Percentiles rank a stretch among this genome's conserved stretches.
Evolutionary conservation across 1,140 invertebrate genomes (phyloP).

Genomic region (Zaprionus taronus): DNA sequence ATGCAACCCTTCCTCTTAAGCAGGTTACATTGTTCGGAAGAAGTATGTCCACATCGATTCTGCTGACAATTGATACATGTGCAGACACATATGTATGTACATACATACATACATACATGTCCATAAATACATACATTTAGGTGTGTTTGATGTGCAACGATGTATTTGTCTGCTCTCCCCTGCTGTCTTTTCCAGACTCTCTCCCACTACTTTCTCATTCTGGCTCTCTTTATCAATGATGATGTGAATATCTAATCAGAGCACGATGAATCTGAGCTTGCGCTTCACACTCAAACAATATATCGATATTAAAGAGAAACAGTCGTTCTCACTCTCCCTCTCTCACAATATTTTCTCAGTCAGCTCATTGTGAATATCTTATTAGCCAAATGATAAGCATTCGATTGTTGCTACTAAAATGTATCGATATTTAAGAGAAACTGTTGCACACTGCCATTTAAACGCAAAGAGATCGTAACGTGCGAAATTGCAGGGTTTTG

Average conservation of each 20-base stretch:
- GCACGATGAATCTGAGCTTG: neutral
- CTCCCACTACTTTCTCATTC: neutral
- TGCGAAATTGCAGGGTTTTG: neutral
- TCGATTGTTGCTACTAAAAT: neutral
- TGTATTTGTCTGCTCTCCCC: neutral
- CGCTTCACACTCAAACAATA: neutral
- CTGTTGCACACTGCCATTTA: neutral
- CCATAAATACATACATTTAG: neutral
- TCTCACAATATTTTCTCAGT: no score
- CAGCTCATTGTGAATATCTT: neutral
- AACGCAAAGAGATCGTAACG: neutral
- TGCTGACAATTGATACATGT: neutral
- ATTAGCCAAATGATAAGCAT: neutral
- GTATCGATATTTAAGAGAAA: neutral
- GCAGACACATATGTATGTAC: neutral
- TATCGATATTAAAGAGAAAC: no score
- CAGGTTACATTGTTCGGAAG: conserved; percentile 3
- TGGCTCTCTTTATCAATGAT: neutral
- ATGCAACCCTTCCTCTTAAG: neutral
- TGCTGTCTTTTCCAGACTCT: neutral
- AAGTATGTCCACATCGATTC: conserved; percentile 1
- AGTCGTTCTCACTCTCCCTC: no score
- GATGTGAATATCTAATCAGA: neutral
- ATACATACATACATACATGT: neutral
- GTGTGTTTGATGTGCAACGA: neutral